A percentile compares a stretch with the other conserved stretches of the same genome.
Evolutionary conservation across 2,888 invertebrate genomes (phyloP).

Genomic region (Diarsia mendica): DNA sequence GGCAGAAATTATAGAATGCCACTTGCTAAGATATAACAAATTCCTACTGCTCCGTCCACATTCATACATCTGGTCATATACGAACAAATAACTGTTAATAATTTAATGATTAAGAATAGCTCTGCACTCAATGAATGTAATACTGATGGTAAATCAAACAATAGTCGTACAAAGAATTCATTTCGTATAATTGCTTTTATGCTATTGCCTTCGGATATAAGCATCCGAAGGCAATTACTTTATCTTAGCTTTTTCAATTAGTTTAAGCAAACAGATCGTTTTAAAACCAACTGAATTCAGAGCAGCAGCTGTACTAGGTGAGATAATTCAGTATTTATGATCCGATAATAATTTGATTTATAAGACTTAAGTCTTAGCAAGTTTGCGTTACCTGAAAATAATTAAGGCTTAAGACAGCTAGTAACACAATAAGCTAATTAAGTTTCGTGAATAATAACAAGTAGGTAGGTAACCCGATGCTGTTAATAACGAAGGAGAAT

Average conservation of each 20-base stretch:
- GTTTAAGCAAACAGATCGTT: background rate
- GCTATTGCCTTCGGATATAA: too few relatives aligned
- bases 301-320: background rate
- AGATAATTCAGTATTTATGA: slow-evolving; percentile 22
- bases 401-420: slow-evolving; percentile 1
- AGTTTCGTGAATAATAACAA: slow-evolving; percentile 9
- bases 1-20: background rate
- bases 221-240: background rate
- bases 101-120: background rate
- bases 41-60: too few relatives aligned
- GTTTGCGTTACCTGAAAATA: slow-evolving; percentile 16
- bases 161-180: background rate
- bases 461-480: slow-evolving; percentile 22
- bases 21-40: too few relatives aligned
- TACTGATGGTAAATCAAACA: background rate
- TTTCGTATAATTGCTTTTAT: background rate
- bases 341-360: slow-evolving; percentile 29
- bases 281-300: background rate
- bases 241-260: background rate
- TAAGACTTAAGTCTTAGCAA: slow-evolving; percentile 7
- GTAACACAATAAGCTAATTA: slow-evolving; percentile 31
- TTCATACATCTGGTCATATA: background rate
- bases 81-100: background rate
- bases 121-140: background rate
- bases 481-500: slow-evolving; percentile 11